These are phyloP conservation scores for Hippoglossus stenolepis DNA, from an alignment of 2,113 vertebrate genomes.

Conservation along the genomic window DNA sequence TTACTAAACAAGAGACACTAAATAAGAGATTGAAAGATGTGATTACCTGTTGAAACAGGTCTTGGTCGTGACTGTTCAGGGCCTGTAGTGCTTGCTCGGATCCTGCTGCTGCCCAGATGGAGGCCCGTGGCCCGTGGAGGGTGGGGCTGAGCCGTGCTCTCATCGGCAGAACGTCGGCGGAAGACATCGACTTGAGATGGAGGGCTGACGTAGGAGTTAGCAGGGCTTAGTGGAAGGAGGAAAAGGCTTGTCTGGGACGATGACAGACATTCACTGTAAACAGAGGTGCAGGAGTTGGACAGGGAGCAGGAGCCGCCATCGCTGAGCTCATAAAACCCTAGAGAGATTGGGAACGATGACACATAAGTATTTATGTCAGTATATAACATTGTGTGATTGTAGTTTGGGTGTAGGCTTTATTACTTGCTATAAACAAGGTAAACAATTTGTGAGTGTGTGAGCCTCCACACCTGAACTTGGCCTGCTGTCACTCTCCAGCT, in stretches of 20 bases:
- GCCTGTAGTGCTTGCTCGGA: slow-evolving; percentile 65
- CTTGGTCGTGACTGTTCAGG: slow-evolving; percentile 81
- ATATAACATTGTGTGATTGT: not conserved
- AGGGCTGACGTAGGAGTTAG: slow-evolving; percentile 41
- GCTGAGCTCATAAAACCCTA: slow-evolving; percentile 96
- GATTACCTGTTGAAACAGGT: slow-evolving; percentile 93
- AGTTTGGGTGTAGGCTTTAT: not conserved
- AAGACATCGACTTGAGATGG: slow-evolving; percentile 70
- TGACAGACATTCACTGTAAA: slow-evolving; percentile 90
- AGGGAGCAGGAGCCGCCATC: slow-evolving; percentile 91
- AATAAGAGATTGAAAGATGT: slow-evolving; percentile 16
- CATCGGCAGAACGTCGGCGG: slow-evolving; percentile 90
- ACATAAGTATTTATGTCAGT: slow-evolving; percentile 4
- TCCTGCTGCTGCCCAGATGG: slow-evolving; percentile 78
- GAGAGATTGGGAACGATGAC: slow-evolving; percentile 13
- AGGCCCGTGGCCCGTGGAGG: slow-evolving; percentile 76
- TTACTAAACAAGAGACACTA: not conserved
- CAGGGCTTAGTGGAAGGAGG: slow-evolving; percentile 57
- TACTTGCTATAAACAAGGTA: not conserved
- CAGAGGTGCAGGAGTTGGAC: slow-evolving; percentile 93
- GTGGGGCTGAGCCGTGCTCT: slow-evolving; percentile 80
- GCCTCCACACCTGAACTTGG: slow-evolving; percentile 90
- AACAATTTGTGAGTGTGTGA: not conserved
- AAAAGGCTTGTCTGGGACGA: slow-evolving; percentile 86
- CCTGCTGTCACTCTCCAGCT: slow-evolving; percentile 91